These are phyloP conservation scores for Eulemur rufifrons DNA, from an alignment of 2,113 vertebrate species.

Conservation along the genomic window DNA sequence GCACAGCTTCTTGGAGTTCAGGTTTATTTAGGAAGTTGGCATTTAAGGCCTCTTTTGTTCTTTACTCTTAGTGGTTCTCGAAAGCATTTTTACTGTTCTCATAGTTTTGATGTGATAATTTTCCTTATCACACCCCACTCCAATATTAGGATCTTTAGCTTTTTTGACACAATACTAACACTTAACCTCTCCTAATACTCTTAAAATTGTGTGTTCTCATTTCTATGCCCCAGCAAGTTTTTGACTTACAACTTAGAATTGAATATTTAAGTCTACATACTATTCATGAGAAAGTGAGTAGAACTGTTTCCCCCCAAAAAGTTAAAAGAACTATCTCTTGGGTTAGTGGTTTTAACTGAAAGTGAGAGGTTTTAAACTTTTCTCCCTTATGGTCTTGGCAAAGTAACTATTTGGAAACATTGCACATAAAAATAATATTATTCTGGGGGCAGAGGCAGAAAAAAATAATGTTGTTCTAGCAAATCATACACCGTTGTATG, in stretches of 20 bases:
- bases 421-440: background rate
- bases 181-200: background rate
- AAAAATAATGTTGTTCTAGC: slow-evolving; percentile 40
- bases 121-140: background rate
- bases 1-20: background rate
- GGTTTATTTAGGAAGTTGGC: background rate
- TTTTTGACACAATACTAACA: background rate
- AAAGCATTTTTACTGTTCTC: slow-evolving; percentile 4
- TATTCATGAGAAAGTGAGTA: background rate
- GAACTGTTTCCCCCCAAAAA: background rate
- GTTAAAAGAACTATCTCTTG: background rate
- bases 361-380: background rate
- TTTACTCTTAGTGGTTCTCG: background rate
- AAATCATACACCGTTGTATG: slow-evolving; percentile 20
- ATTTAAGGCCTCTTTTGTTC: background rate
- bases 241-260: background rate
- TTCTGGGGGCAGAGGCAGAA: background rate
- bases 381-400: slow-evolving; percentile 8
- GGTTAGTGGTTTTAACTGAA: slow-evolving; percentile 37
- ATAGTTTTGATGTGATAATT: background rate
- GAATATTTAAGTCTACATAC: background rate
- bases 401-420: slow-evolving; percentile 53
- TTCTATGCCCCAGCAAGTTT: background rate
- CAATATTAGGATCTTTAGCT: background rate
- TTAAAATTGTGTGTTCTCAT: background rate